phyloP scores from a whole-genome alignment of 2,797 vertebrate species.

The Danio albolineatus region DNA sequence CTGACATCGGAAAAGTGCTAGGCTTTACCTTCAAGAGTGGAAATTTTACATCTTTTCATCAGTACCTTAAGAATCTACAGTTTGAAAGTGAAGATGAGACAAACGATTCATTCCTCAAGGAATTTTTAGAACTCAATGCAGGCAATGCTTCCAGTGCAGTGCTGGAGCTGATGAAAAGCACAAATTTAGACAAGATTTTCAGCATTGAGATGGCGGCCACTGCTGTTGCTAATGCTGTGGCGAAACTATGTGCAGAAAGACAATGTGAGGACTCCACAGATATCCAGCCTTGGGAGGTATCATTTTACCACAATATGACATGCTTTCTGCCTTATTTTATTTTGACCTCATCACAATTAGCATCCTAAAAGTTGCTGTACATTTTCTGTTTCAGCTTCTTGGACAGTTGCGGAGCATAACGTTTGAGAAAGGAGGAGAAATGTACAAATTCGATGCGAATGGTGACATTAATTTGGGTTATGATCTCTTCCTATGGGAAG shows the following conservation, averaged over 20 bases:
- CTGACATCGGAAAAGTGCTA: slow-evolving; percentile 81
- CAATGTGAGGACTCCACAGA: slow-evolving; percentile 75
- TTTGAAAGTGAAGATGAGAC: slow-evolving; percentile 22
- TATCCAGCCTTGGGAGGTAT: slow-evolving; percentile 87
- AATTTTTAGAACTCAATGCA: slow-evolving; percentile 35
- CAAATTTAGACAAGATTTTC: slow-evolving; percentile 71
- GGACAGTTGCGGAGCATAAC: slow-evolving; percentile 71
- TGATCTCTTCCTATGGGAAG: slow-evolving; percentile 83
- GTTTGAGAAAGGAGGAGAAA: slow-evolving; percentile 69
- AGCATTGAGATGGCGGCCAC: slow-evolving; percentile 83
- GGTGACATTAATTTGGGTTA: slow-evolving; percentile 87
- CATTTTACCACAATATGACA: background rate
- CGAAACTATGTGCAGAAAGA: slow-evolving; percentile 73
- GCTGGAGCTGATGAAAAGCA: slow-evolving; percentile 59
- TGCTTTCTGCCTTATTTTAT: background rate
- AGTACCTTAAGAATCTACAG: slow-evolving; percentile 78
- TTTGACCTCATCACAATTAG: background rate
- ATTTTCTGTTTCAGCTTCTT: slow-evolving; percentile 75
- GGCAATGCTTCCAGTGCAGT: slow-evolving; percentile 12
- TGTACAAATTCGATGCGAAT: slow-evolving; percentile 78
- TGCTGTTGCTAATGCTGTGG: slow-evolving; percentile 82
- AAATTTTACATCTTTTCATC: slow-evolving; percentile 74
- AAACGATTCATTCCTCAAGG: slow-evolving; percentile 77
- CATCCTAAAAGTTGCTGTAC: background rate
- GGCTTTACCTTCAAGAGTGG: slow-evolving; percentile 88